Base-by-base conservation (phyloP, 2,888 invertebrate genomes). In the Andrena camellia region DNA sequence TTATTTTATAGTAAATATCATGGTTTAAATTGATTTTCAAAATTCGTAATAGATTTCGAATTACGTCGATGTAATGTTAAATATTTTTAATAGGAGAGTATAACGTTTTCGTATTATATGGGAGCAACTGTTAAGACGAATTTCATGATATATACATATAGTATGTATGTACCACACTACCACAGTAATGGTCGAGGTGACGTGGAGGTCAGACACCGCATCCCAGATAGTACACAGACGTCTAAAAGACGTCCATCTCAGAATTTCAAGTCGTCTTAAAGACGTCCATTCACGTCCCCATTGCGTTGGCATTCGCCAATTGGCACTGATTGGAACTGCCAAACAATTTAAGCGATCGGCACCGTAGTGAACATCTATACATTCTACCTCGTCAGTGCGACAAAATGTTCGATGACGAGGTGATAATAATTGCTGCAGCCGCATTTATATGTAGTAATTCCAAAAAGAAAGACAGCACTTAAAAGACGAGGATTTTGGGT, bases 381-480 rank as follows among this genome's bases (percentile, higher is more conserved):
- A 29, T 29, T 17, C 50, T 17, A n/a, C 50, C 50, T 17, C 50
- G 50, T 50, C 17, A 17, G 52, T 2, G 20, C 20, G 52, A 52
- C 52, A n/a, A n/a, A 52, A 52, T 3, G 1, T 6, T 52, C 7
- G 31, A 6, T n/a, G n/a, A 13, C 10, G 35, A 23, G n/a, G 17
- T 64, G 13, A 48, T 48, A 23, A 64, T 26, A 23, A 64, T 26
- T 64, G 26, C 42, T 48, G 7, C 29, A 48, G 64, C 26, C 6
- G 48, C 48, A 13, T 64, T 48, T 48, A 17, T 64, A 64, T 26
- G 26, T 64, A 64, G 17, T 50, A 26, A 50, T 50, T 50, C 50
- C 8, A 66, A 50, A 64, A 48, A 48, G 6, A 42, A 50, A 48
- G 26, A 48, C 8, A 48, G 26, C 23, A 20, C 50, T 52, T 52